Percentiles rank a stretch among this genome's conserved stretches.
Conservation (phyloP, 2,113 vertebrate species). For the Urocynchramus pylzowi region DNA sequence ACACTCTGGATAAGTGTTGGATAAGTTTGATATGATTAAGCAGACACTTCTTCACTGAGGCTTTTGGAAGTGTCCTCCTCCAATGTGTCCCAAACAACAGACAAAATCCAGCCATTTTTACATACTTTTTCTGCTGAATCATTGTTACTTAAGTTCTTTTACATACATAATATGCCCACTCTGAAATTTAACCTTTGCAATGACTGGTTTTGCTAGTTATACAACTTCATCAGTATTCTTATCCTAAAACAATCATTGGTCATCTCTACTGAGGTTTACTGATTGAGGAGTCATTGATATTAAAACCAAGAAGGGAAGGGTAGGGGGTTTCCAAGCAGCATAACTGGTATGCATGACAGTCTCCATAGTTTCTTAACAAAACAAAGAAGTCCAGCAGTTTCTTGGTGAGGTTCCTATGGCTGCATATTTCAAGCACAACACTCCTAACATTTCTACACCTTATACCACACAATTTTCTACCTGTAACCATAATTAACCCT, state of each 20-base stretch:
- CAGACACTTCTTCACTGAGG: not conserved
- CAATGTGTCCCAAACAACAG: rapidly evolving
- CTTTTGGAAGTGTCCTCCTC: not conserved
- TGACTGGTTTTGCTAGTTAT: not conserved
- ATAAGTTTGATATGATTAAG: not conserved
- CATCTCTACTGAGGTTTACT: not conserved
- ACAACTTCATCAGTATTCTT: not conserved
- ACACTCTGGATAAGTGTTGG: not conserved
- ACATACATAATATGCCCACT: not conserved
- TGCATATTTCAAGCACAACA: not conserved
- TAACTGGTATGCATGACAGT: not conserved
- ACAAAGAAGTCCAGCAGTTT: not conserved
- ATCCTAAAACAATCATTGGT: not conserved
- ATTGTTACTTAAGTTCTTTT: not conserved
- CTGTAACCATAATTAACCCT: not conserved
- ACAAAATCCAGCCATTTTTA: not conserved
- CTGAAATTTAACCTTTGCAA: not conserved
- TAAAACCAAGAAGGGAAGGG: not conserved
- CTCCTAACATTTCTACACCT: not conserved
- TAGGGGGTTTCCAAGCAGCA: not conserved
- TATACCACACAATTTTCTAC: not conserved
- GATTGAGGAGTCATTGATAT: not conserved
- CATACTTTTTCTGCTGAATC: not conserved
- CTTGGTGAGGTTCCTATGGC: not conserved
- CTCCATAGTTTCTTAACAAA: not conserved